phyloP scores from a whole-genome alignment of 2,888 invertebrate species.

The Tubulanus polymorphus region DNA sequence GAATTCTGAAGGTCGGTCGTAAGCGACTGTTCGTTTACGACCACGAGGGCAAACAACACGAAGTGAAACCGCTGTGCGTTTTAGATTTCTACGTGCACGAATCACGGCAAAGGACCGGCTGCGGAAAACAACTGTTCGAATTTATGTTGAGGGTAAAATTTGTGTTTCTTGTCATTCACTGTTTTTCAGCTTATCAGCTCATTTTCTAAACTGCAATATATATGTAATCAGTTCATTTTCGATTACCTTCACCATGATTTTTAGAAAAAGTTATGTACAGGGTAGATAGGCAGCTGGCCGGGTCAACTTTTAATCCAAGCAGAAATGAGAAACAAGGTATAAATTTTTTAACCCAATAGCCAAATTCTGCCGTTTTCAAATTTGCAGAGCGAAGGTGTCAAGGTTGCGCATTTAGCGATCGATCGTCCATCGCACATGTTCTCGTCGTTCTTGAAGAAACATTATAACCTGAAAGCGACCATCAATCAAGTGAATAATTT shows the following conservation, averaged over 20 bases:
- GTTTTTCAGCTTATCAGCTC: too few species aligned
- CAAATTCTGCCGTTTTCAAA: too few species aligned
- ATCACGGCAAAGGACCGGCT: slow-evolving; percentile 77
- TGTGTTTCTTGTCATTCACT: too few species aligned
- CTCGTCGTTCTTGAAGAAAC: slow-evolving; percentile 76
- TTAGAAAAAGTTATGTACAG: too few species aligned
- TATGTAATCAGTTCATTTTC: too few species aligned
- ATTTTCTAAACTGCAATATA: too few species aligned
- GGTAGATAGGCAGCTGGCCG: too few species aligned
- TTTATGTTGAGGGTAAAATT: slow-evolving; percentile 82
- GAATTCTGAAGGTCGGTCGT: slow-evolving; percentile 82
- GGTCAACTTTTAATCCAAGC: too few species aligned
- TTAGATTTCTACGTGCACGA: slow-evolving; percentile 89
- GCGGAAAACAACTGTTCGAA: slow-evolving; percentile 80
- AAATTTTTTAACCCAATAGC: too few species aligned
- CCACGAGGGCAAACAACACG: slow-evolving; percentile 60
- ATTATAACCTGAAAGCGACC: slow-evolving; percentile 67
- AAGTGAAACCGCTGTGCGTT: slow-evolving; percentile 79
- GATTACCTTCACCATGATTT: too few species aligned
- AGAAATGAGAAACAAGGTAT: too few species aligned
- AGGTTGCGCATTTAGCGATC: slow-evolving; percentile 75
- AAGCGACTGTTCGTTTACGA: slow-evolving; percentile 78
- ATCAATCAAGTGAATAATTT: slow-evolving; percentile 84
- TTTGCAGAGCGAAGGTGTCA: slow-evolving; percentile 65
- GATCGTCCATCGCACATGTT: slow-evolving; percentile 91